Evolutionary conservation across 2,113 vertebrate species (phyloP), one percentile per base, ranked within the genome.

Genomic region (Campylomormyrus numenius): DNA sequence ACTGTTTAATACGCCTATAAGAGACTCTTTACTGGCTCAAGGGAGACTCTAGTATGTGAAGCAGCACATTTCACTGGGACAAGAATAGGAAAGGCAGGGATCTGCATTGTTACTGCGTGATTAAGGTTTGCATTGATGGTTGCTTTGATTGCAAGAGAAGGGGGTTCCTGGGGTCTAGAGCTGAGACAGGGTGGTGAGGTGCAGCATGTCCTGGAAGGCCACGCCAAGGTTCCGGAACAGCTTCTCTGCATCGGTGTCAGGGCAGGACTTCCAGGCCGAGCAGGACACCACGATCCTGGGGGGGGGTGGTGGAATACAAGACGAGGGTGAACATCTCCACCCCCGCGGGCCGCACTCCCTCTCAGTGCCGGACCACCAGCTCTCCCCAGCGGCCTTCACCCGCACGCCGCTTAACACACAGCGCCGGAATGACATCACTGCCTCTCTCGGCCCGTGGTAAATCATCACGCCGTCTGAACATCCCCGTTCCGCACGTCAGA

Each of bases 251-350:
- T 98, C 95, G 0, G 98, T 99, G 91, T 98, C 96, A 15, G 90
- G 96, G 92, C 94, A 96, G 0, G 98, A 99, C 9, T 96, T 98
- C 98, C 98, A 99, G 5, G 97, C 93, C 5, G 95, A 91, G 91
- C 97, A 95, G 46, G 92, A 93, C 49, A 94, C 85, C 62, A 97
- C 49, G 0, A 99, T 96, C 94, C 98, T 99, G 90, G 0, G 89
- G 85, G 90, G 70, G 88, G 2, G 91, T 88, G 77, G 52, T 5
- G 5, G 89, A 93, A 50, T 46, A 88, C 27, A 87, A 56, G 45
- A 13, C 48, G 11, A 15, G 31, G 77, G 77, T 39, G 21, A 90
- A 24, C 42, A 45, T 49, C 13, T 7, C 13, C 74, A 8, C 31
- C 74, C 6, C 74, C 6, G 2, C 2, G 35, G 17, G 31, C 35